These are phyloP conservation scores for Dicentrarchus labrax DNA, from an alignment of 2,113 vertebrate genomes.

Conservation along the genomic window DNA sequence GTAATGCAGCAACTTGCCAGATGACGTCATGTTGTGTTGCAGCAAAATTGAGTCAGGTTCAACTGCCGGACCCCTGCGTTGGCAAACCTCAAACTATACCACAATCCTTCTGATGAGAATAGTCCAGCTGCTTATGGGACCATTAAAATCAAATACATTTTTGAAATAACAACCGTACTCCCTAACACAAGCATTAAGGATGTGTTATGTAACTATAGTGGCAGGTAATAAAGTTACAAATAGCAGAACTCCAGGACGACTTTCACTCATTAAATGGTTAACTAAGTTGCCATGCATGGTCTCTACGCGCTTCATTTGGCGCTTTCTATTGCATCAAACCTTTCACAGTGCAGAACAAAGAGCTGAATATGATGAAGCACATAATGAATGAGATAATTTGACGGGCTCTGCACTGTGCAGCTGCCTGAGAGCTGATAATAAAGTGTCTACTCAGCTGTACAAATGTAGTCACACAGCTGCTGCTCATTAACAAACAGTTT, in stretches of 20 bases:
- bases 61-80: not conserved
- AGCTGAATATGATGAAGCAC: not conserved
- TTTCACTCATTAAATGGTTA: slow-evolving; percentile 21
- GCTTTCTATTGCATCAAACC: not conserved
- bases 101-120: too few relatives aligned
- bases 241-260: not conserved
- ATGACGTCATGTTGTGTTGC: not conserved
- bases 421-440: slow-evolving; percentile 41
- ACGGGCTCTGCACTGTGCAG: slow-evolving; percentile 14
- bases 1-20: too few relatives aligned
- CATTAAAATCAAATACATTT: not conserved
- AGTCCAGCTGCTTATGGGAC: too few relatives aligned
- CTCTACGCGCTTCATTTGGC: not conserved
- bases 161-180: too few relatives aligned
- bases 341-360: slow-evolving; percentile 19
- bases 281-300: not conserved
- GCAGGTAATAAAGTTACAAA: slow-evolving; percentile 8
- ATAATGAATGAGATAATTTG: slow-evolving; percentile 18
- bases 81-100: not conserved
- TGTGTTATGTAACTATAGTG: not conserved
- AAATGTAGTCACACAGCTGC: slow-evolving; percentile 44
- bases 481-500: not conserved
- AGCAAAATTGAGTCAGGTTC: not conserved
- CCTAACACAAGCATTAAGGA: too few relatives aligned
- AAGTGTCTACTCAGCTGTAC: slow-evolving; percentile 55